Evolutionary conservation across 1,140 invertebrate species (phyloP).

Genomic region (Diachasma alloeum): DNA sequence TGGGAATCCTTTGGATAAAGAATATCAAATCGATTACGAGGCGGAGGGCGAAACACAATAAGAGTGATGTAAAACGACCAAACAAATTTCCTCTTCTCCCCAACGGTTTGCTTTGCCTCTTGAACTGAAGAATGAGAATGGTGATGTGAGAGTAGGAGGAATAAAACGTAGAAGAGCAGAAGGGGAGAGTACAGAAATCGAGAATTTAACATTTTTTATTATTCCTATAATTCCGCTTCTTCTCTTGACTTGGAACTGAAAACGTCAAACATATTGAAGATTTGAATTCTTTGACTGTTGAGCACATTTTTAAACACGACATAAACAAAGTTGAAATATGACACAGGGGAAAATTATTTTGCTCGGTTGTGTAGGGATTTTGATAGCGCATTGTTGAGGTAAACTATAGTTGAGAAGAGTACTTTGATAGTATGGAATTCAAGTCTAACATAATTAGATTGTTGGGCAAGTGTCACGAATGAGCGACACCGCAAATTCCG

Average conservation of each 20-base stretch:
- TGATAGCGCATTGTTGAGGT: neutral
- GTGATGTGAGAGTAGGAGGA: neutral
- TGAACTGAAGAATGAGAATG: neutral
- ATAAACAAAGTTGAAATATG: neutral
- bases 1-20: neutral
- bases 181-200: neutral
- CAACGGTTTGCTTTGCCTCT: slow-evolving; percentile 6
- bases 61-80: slow-evolving; percentile 13
- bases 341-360: neutral
- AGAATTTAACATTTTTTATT: neutral
- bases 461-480: neutral
- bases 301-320: neutral
- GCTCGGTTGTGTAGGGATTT: neutral
- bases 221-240: neutral
- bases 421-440: neutral
- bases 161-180: too few species aligned
- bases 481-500: neutral
- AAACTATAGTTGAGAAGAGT: neutral
- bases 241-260: too few species aligned
- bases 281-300: neutral
- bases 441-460: neutral
- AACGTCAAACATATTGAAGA: too few species aligned
- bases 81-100: slow-evolving; percentile 9
- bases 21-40: slow-evolving; percentile 24
- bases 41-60: neutral